Evolutionary conservation across 2,113 vertebrate species (phyloP).

Genomic region (Gymnorhina tibicen): DNA sequence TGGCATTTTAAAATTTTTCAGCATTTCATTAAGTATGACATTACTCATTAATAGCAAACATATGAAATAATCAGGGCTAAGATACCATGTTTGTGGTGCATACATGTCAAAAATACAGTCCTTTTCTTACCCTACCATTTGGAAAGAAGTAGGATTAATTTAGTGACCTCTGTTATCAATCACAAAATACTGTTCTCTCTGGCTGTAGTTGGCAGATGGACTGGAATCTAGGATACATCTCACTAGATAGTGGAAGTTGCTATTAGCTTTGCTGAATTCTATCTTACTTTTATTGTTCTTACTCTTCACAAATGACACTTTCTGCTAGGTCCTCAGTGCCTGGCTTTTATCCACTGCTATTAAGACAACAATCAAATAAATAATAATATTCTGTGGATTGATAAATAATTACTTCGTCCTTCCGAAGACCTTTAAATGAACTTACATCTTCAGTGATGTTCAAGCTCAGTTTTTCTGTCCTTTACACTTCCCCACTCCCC

Average conservation of each 20-base stretch:
- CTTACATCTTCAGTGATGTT: slow-evolving; percentile 45
- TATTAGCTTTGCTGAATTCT: background rate
- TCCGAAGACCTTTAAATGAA: slow-evolving; percentile 18
- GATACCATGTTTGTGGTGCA: background rate
- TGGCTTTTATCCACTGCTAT: background rate
- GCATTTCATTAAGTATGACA: background rate
- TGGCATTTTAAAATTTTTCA: background rate
- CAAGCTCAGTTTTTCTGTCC: slow-evolving; percentile 14
- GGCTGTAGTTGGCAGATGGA: background rate
- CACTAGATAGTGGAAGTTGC: background rate
- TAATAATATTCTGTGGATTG: background rate
- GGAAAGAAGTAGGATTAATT: background rate
- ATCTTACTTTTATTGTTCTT: background rate
- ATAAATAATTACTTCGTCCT: slow-evolving; percentile 1
- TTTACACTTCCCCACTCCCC: background rate
- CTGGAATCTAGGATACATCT: background rate
- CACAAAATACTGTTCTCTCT: background rate
- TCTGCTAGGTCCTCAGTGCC: background rate
- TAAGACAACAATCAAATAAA: background rate
- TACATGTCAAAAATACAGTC: background rate
- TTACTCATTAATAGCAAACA: background rate
- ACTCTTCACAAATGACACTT: background rate
- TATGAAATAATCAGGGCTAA: background rate
- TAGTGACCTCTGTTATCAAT: background rate
- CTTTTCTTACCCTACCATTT: background rate